These are phyloP conservation scores for Arge pagana DNA, from an alignment of 2,888 invertebrate species.

Conservation along the genomic window DNA sequence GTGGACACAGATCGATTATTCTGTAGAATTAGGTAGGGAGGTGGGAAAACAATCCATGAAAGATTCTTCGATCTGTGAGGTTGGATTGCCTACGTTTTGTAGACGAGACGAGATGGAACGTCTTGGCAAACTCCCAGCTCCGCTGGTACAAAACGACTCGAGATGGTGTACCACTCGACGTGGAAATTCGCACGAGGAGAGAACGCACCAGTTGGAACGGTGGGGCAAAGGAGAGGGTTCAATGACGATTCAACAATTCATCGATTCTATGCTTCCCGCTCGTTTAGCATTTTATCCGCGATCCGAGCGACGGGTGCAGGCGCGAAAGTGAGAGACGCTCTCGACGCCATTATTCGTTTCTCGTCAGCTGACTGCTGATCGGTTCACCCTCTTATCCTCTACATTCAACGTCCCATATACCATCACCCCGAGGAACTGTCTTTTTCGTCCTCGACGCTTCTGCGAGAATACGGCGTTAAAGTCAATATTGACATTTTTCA, in stretches of 20 bases:
- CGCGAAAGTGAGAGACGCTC: slow-evolving; percentile 45
- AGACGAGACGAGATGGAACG: too few species aligned
- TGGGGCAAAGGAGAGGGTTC: slow-evolving; percentile 26
- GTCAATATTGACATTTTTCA: too few species aligned
- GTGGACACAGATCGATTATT: too few species aligned
- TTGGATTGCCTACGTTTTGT: too few species aligned
- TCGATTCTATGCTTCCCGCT: slow-evolving; percentile 38
- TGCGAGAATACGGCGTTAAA: too few species aligned
- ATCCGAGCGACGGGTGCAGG: slow-evolving; percentile 36
- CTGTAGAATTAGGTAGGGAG: too few species aligned
- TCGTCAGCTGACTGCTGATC: slow-evolving; percentile 49
- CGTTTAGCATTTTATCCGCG: slow-evolving; percentile 44
- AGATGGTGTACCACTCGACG: slow-evolving; percentile 2
- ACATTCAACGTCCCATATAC: too few species aligned
- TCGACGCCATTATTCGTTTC: slow-evolving; percentile 38
- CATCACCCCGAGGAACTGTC: too few species aligned
- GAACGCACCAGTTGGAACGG: slow-evolving; percentile 9
- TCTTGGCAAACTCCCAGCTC: slow-evolving; percentile 4
- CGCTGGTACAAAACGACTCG: not conserved
- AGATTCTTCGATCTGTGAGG: slow-evolving; percentile 4
- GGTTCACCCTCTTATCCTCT: slow-evolving; percentile 30
- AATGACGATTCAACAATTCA: slow-evolving; percentile 44
- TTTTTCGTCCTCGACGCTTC: too few species aligned
- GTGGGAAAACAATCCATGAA: not conserved
- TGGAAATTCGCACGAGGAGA: slow-evolving; percentile 3